phyloP scores from a whole-genome alignment of 1,140 invertebrate genomes.

The Pomacea maculata region DNA sequence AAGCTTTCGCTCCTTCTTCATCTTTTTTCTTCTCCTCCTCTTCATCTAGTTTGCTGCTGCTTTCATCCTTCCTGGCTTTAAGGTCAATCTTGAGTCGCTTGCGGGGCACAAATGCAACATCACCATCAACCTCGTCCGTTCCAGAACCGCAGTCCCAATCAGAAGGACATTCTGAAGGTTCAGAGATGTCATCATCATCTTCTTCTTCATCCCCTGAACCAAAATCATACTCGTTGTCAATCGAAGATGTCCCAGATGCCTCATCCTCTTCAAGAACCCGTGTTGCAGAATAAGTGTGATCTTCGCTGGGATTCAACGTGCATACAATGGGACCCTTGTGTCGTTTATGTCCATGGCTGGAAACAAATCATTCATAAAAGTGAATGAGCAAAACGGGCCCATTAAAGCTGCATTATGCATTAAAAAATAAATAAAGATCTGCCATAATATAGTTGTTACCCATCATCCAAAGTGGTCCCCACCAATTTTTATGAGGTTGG shows the following conservation, averaged over 20 bases:
- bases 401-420: too few species aligned
- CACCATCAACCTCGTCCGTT: conserved; percentile 49
- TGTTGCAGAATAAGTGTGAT: conserved; percentile 76
- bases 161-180: conserved; percentile 40
- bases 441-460: too few species aligned
- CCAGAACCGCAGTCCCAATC: conserved; percentile 45
- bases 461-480: too few species aligned
- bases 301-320: conserved; percentile 72
- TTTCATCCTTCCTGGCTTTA: conserved; percentile 6
- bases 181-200: conserved; percentile 15
- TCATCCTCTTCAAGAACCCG: conserved; percentile 35
- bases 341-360: conserved; percentile 15
- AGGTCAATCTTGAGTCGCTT: conserved; percentile 25
- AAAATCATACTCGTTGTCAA: conserved; percentile 66
- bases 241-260: conserved; percentile 59
- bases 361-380: background rate
- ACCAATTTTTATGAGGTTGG: too few species aligned
- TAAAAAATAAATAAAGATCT: too few species aligned
- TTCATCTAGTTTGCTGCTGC: conserved; percentile 58
- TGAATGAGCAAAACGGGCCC: too few species aligned
- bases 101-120: conserved; percentile 6
- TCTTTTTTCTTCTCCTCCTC: conserved; percentile 77
- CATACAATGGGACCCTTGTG: conserved; percentile 28
- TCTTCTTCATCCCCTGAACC: conserved; percentile 39
- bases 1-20: conserved; percentile 80